A percentile compares a stretch with the other conserved stretches of the same genome.
Conservation (phyloP, 1,140 invertebrate species). For the Popillia japonica region DNA sequence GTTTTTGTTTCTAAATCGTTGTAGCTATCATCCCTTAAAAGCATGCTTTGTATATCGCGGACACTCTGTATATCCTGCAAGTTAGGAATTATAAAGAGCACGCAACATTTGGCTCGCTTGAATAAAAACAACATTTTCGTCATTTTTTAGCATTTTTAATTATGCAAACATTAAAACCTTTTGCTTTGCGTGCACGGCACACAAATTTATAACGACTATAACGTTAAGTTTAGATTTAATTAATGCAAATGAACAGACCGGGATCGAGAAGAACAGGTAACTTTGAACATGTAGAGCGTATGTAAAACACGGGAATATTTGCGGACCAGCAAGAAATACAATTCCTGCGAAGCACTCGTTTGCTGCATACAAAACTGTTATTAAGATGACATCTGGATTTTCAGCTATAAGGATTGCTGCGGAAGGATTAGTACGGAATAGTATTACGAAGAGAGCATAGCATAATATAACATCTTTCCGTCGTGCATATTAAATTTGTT, state of each 20-base stretch:
- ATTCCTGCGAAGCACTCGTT: neutral
- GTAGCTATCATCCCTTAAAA: too few species aligned
- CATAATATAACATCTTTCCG: neutral
- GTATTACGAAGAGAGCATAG: neutral
- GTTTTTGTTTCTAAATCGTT: too few species aligned
- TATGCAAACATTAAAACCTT: too few species aligned
- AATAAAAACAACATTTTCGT: too few species aligned
- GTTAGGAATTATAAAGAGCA: too few species aligned
- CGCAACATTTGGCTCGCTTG: too few species aligned
- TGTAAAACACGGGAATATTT: neutral
- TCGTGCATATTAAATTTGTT: neutral
- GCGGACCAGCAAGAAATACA: neutral
- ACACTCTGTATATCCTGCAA: too few species aligned
- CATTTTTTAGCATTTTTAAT: too few species aligned
- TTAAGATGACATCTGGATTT: constrained; percentile 10
- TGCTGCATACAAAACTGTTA: neutral
- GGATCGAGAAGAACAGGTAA: neutral
- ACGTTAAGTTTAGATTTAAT: neutral
- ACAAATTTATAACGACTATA: too few species aligned
- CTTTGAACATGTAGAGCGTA: neutral
- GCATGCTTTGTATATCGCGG: too few species aligned
- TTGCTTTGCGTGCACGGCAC: too few species aligned
- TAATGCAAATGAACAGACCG: neutral
- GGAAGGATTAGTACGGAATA: neutral
- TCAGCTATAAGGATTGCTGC: neutral